These are phyloP conservation scores for Gadopsis marmoratus DNA, from an alignment of 2,797 vertebrate genomes.

Conservation along the genomic window DNA sequence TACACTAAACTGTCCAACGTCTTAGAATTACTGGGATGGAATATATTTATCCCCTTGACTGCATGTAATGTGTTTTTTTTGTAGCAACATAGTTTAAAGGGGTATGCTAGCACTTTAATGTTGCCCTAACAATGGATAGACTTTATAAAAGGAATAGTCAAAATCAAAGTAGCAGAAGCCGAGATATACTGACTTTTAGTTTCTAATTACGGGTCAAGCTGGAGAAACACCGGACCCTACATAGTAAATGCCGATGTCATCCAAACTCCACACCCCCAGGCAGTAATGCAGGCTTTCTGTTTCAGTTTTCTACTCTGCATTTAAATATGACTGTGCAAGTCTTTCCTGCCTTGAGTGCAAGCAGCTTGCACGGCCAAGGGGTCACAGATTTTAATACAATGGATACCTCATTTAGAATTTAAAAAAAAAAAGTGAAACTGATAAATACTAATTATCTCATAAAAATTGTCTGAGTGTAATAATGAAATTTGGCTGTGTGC, in stretches of 20 bases:
- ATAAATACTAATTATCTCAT: constrained; percentile 41
- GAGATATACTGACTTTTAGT: background rate
- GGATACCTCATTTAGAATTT: constrained; percentile 24
- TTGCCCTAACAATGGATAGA: background rate
- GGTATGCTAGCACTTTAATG: background rate
- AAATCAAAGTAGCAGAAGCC: background rate
- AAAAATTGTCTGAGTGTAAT: constrained; percentile 30
- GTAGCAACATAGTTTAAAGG: background rate
- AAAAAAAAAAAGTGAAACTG: constrained; percentile 1
- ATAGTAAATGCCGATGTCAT: background rate
- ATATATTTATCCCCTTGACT: background rate
- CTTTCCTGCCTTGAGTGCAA: constrained; percentile 24
- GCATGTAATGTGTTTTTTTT: background rate
- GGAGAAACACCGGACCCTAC: background rate
- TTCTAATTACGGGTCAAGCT: background rate
- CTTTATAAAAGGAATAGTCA: background rate
- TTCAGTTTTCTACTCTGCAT: background rate
- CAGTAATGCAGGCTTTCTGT: background rate
- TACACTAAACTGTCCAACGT: background rate
- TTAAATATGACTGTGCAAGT: background rate
- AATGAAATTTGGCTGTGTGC: constrained; percentile 32
- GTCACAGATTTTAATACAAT: constrained; percentile 27
- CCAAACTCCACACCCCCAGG: background rate
- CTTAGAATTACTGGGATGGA: too few species aligned
- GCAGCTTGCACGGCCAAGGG: constrained; percentile 16